Evolutionary conservation across 2,888 invertebrate genomes (phyloP).

Genomic region (Parnassius mnemosyne): DNA sequence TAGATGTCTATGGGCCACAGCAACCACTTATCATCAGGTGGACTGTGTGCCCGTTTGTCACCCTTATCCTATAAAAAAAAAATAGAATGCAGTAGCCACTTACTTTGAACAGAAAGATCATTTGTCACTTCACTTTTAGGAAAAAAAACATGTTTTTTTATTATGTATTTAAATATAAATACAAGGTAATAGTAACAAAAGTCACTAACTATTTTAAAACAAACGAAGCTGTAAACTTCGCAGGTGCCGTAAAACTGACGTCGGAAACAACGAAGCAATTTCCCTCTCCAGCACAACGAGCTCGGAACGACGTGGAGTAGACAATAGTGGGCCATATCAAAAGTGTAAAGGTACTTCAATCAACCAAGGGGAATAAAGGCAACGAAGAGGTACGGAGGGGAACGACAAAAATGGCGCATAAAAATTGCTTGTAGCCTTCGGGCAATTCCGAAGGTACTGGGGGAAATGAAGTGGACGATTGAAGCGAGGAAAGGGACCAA

Average conservation of each 20-base stretch:
- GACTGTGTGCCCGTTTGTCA: too few relatives aligned
- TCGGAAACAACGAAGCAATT: slow-evolving; percentile 7
- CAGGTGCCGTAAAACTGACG: slow-evolving; percentile 3
- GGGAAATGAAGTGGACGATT: slow-evolving; percentile 15
- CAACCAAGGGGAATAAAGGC: slow-evolving; percentile 13
- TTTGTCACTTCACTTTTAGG: too few relatives aligned
- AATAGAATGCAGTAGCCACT: too few relatives aligned
- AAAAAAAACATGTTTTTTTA: too few relatives aligned
- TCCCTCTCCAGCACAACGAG: not conserved
- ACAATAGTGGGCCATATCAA: slow-evolving; percentile 6
- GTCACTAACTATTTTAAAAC: slow-evolving; percentile 3
- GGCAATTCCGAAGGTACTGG: slow-evolving; percentile 8
- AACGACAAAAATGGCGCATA: slow-evolving; percentile 12
- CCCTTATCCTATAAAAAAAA: too few relatives aligned
- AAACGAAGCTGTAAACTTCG: slow-evolving; percentile 8
- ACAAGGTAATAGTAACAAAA: too few relatives aligned
- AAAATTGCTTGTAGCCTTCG: slow-evolving; percentile 9
- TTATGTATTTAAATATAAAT: too few relatives aligned
- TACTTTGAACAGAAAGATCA: too few relatives aligned
- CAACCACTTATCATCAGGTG: too few relatives aligned
- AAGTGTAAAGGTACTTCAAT: slow-evolving; percentile 20
- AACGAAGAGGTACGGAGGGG: slow-evolving; percentile 14
- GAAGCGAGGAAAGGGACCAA: slow-evolving; percentile 2
- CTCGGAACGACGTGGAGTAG: not conserved
- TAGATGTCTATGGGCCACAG: too few relatives aligned